Evolutionary conservation across 2,797 vertebrate genomes (phyloP).

Genomic region (Atherinosoma microstoma): DNA sequence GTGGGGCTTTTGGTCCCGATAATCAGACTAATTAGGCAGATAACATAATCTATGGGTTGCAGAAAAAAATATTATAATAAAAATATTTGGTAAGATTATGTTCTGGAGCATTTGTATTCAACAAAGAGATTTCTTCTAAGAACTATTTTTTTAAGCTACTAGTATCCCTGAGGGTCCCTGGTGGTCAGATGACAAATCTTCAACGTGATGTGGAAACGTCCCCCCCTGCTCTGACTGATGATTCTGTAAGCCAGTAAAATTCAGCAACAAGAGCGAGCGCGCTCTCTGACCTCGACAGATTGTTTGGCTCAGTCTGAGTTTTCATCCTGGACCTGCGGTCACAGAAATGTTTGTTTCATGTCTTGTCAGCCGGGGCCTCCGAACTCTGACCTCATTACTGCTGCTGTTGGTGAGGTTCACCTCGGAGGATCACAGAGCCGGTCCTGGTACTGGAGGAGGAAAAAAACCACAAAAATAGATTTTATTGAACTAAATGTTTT

Average conservation of each 20-base stretch:
- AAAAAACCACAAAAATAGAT: conserved; percentile 28
- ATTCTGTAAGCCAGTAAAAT: conserved; percentile 10
- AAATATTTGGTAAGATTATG: too few species aligned
- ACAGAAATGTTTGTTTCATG: conserved; percentile 36
- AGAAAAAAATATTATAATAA: too few species aligned
- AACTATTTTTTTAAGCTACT: too few species aligned
- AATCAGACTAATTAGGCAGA: too few species aligned
- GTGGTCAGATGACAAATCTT: too few species aligned
- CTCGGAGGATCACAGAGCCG: conserved; percentile 19
- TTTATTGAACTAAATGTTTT: conserved; percentile 24
- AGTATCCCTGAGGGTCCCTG: too few species aligned
- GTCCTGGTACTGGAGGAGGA: conserved; percentile 5
- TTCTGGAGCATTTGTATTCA: too few species aligned
- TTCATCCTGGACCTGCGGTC: conserved; percentile 15
- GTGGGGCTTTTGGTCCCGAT: too few species aligned
- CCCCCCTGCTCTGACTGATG: neutral
- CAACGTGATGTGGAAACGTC: neutral
- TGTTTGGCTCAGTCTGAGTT: conserved; percentile 21
- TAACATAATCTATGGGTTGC: too few species aligned
- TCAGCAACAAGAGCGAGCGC: neutral
- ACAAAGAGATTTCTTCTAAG: too few species aligned
- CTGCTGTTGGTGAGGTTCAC: conserved; percentile 33
- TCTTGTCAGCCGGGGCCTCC: conserved; percentile 40
- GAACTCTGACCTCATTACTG: conserved; percentile 59
- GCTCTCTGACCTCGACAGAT: conserved; percentile 32